Conservation (phyloP, 2,888 invertebrate species). For the Heliconius erato region DNA sequence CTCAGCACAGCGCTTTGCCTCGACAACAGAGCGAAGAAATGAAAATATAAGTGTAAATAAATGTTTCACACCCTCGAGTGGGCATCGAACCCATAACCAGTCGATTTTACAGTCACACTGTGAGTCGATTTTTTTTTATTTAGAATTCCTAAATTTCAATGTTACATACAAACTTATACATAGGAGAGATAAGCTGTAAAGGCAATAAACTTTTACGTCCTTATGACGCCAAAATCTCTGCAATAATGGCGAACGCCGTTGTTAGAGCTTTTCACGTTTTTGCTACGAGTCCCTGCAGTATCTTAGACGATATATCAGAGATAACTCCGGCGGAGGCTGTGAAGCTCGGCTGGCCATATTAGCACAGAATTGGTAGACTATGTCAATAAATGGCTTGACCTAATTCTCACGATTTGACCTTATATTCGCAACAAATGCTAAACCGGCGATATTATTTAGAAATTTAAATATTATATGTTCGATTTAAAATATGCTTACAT, state of each 20-base stretch:
- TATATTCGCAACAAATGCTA: slow-evolving; percentile 34
- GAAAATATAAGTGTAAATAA: too few relatives aligned
- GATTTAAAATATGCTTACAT: too few relatives aligned
- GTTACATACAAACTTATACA: not conserved
- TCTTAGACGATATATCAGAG: slow-evolving; percentile 40
- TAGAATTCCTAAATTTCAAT: not conserved
- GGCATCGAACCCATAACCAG: too few relatives aligned
- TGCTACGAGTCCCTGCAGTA: slow-evolving; percentile 31
- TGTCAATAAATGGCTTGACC: slow-evolving; percentile 44
- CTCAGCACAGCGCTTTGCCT: too few relatives aligned
- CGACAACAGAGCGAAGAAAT: too few relatives aligned
- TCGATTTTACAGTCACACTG: too few relatives aligned
- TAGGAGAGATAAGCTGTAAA: not conserved
- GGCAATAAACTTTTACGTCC: slow-evolving; percentile 18
- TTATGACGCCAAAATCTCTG: slow-evolving; percentile 27
- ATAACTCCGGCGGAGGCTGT: slow-evolving; percentile 33
- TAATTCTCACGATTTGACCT: slow-evolving; percentile 34
- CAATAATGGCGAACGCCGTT: slow-evolving; percentile 30
- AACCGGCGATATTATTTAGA: not conserved
- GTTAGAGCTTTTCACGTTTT: slow-evolving; percentile 34
- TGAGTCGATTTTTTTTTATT: not conserved
- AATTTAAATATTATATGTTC: not conserved
- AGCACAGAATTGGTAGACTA: slow-evolving; percentile 32
- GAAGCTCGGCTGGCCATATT: slow-evolving; percentile 32
- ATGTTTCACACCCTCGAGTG: too few relatives aligned